phyloP scores from a whole-genome alignment of 2,888 invertebrate species.

The Busseola fusca region DNA sequence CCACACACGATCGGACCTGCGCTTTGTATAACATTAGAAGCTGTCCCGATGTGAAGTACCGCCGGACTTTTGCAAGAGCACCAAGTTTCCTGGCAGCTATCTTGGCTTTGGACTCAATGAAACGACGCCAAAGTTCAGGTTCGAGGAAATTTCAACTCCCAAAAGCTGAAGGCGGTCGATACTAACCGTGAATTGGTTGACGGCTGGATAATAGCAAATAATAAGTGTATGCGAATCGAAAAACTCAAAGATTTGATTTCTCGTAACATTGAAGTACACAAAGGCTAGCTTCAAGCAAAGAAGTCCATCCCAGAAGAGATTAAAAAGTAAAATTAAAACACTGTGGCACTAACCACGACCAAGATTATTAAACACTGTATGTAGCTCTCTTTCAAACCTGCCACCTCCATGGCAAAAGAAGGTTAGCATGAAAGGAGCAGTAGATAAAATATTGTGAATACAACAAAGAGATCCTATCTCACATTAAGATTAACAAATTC shows the following conservation, averaged over 20 bases:
- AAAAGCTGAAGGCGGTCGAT: too few relatives aligned
- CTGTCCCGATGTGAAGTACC: too few relatives aligned
- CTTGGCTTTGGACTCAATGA: too few relatives aligned
- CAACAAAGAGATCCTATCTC: conserved; percentile 28
- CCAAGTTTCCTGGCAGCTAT: too few relatives aligned
- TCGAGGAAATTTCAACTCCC: too few relatives aligned
- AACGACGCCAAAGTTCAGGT: too few relatives aligned
- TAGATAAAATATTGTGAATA: conserved; percentile 19
- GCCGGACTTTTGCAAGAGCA: too few relatives aligned
- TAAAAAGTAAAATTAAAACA: not conserved
- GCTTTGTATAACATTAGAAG: too few relatives aligned
- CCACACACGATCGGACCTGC: too few relatives aligned
- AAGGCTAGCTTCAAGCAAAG: not conserved
- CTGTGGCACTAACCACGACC: not conserved
- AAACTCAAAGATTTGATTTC: not conserved
- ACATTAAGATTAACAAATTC: not conserved
- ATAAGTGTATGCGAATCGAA: not conserved
- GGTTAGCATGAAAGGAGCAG: conserved; percentile 7
- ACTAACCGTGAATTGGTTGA: not conserved
- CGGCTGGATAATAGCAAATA: too few relatives aligned
- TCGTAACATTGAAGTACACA: not conserved
- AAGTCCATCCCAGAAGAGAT: not conserved
- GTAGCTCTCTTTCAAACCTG: not conserved
- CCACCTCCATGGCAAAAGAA: not conserved
- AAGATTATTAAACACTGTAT: not conserved